Percentiles rank a stretch among this genome's conserved stretches.
These are phyloP conservation scores for Campopleginae sp. DNA, from an alignment of 2,888 invertebrate genomes.

Conservation along the genomic window DNA sequence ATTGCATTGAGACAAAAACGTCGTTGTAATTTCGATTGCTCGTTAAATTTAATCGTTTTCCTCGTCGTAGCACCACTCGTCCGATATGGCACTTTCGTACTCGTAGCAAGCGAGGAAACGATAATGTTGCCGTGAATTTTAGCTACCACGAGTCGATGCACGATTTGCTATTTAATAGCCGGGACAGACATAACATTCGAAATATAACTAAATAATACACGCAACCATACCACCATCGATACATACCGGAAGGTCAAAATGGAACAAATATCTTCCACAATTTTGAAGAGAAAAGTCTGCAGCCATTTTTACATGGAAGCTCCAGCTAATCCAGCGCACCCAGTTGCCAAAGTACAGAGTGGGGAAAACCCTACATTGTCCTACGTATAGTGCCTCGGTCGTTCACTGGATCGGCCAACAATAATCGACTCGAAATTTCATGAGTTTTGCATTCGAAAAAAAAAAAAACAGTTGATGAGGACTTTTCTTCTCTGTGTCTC, in stretches of 20 bases:
- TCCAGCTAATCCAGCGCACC: background rate
- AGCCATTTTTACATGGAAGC: background rate
- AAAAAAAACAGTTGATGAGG: background rate
- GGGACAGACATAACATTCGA: constrained; percentile 20
- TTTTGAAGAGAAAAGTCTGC: background rate
- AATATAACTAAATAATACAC: constrained; percentile 13
- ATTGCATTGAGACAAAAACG: constrained; percentile 18
- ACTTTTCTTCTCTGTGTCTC: background rate
- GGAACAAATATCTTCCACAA: background rate
- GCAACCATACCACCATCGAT: background rate
- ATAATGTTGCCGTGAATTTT: constrained; percentile 34
- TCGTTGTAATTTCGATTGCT: constrained; percentile 17
- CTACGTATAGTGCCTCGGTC: background rate
- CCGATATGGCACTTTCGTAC: constrained; percentile 28
- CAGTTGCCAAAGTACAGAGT: background rate
- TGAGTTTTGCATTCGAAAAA: background rate
- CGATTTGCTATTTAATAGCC: constrained; percentile 44
- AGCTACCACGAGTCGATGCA: constrained; percentile 20
- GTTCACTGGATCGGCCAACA: background rate
- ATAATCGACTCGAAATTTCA: background rate
- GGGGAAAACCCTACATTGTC: background rate
- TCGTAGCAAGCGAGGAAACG: constrained; percentile 28
- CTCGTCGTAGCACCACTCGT: background rate
- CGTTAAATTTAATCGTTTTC: constrained; percentile 41
- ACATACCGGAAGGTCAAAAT: background rate